Evolutionary conservation across 2,113 vertebrate genomes (phyloP).

Genomic region (Chloropsis hardwickii): DNA sequence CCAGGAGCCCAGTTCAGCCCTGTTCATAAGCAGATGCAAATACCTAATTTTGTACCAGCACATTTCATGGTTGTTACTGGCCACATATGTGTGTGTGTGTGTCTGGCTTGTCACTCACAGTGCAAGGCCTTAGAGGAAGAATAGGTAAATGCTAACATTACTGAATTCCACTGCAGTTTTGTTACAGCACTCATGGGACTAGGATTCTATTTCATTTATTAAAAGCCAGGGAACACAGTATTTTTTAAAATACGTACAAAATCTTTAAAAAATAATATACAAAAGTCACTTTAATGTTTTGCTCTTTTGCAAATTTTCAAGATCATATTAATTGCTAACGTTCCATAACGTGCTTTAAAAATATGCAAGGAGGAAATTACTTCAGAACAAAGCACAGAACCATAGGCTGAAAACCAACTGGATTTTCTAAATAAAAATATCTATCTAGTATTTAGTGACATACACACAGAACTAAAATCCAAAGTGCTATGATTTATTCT

Average conservation of each 20-base stretch:
- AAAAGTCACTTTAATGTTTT: not conserved
- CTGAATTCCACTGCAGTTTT: not conserved
- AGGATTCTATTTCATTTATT: not conserved
- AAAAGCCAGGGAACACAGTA: not conserved
- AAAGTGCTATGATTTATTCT: not conserved
- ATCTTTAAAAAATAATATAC: not conserved
- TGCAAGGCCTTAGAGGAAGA: not conserved
- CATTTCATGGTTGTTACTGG: not conserved
- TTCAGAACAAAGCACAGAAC: not conserved
- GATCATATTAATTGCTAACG: not conserved
- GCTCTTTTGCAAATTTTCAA: not conserved
- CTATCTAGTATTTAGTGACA: not conserved
- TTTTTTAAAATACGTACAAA: not conserved
- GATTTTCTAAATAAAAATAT: not conserved
- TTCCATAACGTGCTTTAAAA: not conserved
- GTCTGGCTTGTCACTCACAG: not conserved
- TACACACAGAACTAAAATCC: not conserved
- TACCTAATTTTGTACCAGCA: not conserved
- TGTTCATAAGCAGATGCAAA: not conserved
- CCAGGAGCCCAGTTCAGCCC: not conserved
- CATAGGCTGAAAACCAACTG: not conserved
- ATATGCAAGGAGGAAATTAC: not conserved
- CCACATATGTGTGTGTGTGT: not conserved
- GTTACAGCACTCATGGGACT: not conserved
- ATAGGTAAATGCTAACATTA: not conserved